These are phyloP conservation scores for Melitaea athalia DNA, from an alignment of 2,888 invertebrate species.

Conservation along the genomic window DNA sequence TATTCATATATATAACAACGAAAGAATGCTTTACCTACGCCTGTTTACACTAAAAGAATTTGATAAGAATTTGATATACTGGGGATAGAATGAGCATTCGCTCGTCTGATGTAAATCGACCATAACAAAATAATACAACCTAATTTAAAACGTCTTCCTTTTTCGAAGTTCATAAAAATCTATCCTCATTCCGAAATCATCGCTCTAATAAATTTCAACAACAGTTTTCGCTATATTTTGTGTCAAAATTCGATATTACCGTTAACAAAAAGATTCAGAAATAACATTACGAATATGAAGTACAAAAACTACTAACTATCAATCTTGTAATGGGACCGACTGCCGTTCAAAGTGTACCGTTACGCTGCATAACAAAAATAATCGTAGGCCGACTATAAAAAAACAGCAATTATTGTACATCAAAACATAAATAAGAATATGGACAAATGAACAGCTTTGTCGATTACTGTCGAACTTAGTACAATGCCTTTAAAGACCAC, in stretches of 20 bases:
- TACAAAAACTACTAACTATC: not conserved
- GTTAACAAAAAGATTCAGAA: not conserved
- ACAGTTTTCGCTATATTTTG: not conserved
- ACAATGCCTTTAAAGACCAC: no score
- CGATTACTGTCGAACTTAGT: no score
- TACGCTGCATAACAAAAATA: constrained; percentile 3
- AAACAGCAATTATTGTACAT: not conserved
- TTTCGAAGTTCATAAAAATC: not conserved
- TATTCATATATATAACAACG: no score
- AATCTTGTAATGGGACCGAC: constrained; percentile 3
- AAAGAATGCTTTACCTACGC: no score
- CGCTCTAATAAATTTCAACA: constrained; percentile 1
- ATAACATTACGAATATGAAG: not conserved
- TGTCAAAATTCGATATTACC: not conserved
- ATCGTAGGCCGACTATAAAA: not conserved
- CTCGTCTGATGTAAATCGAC: no score
- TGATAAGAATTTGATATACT: no score
- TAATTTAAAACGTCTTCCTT: not conserved
- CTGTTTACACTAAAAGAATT: no score
- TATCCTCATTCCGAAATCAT: not conserved
- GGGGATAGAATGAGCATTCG: no score
- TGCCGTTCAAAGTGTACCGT: constrained; percentile 2
- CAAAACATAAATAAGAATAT: no score
- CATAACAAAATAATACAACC: not conserved
- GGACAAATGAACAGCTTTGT: no score